Percentiles rank a stretch among this genome's conserved stretches.
phyloP scores from a whole-genome alignment of 2,113 vertebrate species.

The Onychorhynchus coronatus region DNA sequence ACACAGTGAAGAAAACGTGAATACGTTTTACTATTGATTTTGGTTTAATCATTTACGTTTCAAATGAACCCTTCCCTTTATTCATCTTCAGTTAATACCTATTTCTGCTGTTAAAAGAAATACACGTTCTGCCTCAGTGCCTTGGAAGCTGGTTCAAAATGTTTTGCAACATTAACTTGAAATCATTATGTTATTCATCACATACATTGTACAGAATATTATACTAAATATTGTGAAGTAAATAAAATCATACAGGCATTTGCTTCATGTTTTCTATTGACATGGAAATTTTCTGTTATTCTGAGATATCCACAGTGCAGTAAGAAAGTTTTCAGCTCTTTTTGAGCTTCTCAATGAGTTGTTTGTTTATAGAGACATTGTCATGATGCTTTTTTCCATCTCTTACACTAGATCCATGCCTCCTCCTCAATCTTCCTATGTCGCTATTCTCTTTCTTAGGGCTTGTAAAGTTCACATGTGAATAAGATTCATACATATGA shows the following conservation, averaged over 20 bases:
- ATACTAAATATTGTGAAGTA: neutral
- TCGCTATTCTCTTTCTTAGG: neutral
- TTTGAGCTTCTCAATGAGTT: neutral
- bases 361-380: neutral
- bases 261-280: neutral
- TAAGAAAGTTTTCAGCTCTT: neutral
- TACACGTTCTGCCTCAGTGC: neutral
- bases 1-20: neutral
- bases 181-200: neutral
- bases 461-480: neutral
- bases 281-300: neutral
- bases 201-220: neutral
- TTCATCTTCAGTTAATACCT: conserved; percentile 3
- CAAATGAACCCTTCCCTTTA: neutral
- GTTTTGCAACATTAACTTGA: neutral
- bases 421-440: neutral
- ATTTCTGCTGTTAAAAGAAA: conserved; percentile 2
- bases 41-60: neutral
- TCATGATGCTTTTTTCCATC: neutral
- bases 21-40: neutral
- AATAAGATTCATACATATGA: neutral
- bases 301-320: neutral
- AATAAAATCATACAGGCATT: neutral
- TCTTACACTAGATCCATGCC: neutral
- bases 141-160: neutral